phyloP scores from a whole-genome alignment of 2,888 invertebrate genomes.

The Epinotia demarniana region DNA sequence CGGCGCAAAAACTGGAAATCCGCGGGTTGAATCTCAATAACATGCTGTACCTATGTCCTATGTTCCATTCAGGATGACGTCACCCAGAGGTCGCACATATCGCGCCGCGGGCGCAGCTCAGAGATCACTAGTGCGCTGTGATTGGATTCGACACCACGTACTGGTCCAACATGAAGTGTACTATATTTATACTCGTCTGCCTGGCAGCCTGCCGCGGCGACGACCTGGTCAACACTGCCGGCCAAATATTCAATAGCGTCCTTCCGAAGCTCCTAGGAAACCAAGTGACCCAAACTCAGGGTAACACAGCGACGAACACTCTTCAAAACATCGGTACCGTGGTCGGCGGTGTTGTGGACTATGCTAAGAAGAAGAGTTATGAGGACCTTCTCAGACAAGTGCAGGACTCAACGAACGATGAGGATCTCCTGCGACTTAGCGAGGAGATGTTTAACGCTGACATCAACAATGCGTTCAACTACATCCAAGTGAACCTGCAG shows the following conservation, averaged over 20 bases:
- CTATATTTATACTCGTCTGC: slow-evolving; percentile 63
- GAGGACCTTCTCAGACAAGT: slow-evolving; percentile 75
- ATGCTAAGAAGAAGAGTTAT: slow-evolving; percentile 79
- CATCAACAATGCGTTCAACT: slow-evolving; percentile 88
- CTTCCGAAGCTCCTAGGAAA: slow-evolving; percentile 75
- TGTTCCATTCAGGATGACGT: slow-evolving; percentile 70
- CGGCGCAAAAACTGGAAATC: slow-evolving; percentile 69
- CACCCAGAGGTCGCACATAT: slow-evolving; percentile 76
- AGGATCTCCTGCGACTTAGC: slow-evolving; percentile 87
- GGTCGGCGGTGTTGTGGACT: slow-evolving; percentile 79
- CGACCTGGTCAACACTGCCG: slow-evolving; percentile 74
- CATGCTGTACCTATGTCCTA: slow-evolving; percentile 64
- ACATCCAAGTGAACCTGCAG: slow-evolving; percentile 89
- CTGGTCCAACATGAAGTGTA: slow-evolving; percentile 68
- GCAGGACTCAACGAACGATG: slow-evolving; percentile 85
- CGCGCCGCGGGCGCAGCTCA: slow-evolving; percentile 61
- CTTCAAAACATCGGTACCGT: slow-evolving; percentile 77
- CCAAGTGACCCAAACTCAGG: slow-evolving; percentile 71
- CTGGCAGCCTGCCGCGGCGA: slow-evolving; percentile 68
- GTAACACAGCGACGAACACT: slow-evolving; percentile 74
- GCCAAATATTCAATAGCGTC: slow-evolving; percentile 78
- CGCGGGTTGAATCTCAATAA: slow-evolving; percentile 71
- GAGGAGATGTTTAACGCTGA: slow-evolving; percentile 90
- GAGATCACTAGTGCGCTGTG: slow-evolving; percentile 79
- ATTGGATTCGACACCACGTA: slow-evolving; percentile 71